Base-by-base conservation (phyloP, 2,113 vertebrate species). In the Leucosticte australis region DNA sequence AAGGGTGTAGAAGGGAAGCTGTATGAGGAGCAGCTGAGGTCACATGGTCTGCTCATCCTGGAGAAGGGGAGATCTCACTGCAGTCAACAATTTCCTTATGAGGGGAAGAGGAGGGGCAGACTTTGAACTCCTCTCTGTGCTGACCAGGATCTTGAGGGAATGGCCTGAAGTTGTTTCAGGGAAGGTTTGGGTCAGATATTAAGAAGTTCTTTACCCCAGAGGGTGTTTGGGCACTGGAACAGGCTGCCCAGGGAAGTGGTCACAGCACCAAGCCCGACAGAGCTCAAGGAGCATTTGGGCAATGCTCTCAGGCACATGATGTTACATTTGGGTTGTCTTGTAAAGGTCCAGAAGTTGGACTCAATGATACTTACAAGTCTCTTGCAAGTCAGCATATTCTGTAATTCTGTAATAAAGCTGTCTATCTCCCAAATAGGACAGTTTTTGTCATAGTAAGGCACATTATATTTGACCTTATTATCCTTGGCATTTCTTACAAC, bases 141-240 rank as follows among this genome's bases (percentile, higher is more conserved):
- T 69, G 33, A 53, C 15, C 10, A 33, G 23, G 3, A 52, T n/a
- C 12, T 4, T 2, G 6, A 53, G 15, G 3, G 27, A 60, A 69
- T 37, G 23, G 12, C 3, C 23, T 78, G 23, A 39, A 46, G 5
- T 7, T 28, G 4, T 33, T 12, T 37, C 33, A 39, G 22, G 19
- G 19, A 8, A 62, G 4, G 15, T 20, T 69, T 69, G n/a, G 12
- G 8, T n/a, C 24, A 6, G 13, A 16, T 53, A 20, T 62, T 53
- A 44, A 20, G 11, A 44, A 11, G 5, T 39, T 78, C 47, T 69
- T 46, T 3, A 60, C 5, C 6, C 6, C 9, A 39, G 15, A 69
- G 33, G 2, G 6, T 1, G 3, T 0, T 13, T 46, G 33, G 12
- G 3, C 27, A 22, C 22, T 52, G 22, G 13, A 52, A 53, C 3